These are phyloP conservation scores for Acholoe squamosa DNA, from an alignment of 2,888 invertebrate genomes.

Conservation along the genomic window DNA sequence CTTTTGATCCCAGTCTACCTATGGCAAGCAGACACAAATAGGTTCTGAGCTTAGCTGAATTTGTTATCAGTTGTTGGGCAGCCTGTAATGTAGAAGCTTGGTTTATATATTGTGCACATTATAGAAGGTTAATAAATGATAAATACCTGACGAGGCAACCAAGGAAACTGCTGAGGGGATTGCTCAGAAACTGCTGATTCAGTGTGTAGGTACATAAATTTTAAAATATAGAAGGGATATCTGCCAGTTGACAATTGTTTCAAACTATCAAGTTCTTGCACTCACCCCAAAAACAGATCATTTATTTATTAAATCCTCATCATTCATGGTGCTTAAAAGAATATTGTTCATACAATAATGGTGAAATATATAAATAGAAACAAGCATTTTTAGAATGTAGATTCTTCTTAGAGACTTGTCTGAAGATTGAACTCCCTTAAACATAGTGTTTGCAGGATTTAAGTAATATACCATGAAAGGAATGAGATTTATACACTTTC, in stretches of 20 bases:
- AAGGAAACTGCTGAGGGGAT: conserved; percentile 23
- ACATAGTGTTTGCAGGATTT: no score
- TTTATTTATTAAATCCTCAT: conserved; percentile 10
- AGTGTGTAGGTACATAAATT: neutral
- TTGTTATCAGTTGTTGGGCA: no score
- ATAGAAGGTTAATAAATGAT: neutral
- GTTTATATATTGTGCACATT: neutral
- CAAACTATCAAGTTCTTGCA: neutral
- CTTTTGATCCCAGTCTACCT: neutral
- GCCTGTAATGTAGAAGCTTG: no score
- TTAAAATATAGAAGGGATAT: neutral
- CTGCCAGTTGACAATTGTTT: neutral
- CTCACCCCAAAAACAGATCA: neutral
- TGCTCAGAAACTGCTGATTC: conserved; percentile 34
- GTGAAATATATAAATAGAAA: no score
- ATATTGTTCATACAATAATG: neutral
- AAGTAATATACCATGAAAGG: no score
- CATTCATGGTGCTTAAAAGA: conserved; percentile 5
- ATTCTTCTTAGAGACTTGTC: no score
- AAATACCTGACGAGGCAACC: neutral
- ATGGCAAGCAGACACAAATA: neutral
- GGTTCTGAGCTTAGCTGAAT: neutral
- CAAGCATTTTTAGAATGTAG: no score
- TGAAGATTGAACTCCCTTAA: no score
- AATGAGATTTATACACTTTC: no score